These are phyloP conservation scores for Dynastes maya DNA, from an alignment of 2,888 invertebrate genomes.

Conservation along the genomic window DNA sequence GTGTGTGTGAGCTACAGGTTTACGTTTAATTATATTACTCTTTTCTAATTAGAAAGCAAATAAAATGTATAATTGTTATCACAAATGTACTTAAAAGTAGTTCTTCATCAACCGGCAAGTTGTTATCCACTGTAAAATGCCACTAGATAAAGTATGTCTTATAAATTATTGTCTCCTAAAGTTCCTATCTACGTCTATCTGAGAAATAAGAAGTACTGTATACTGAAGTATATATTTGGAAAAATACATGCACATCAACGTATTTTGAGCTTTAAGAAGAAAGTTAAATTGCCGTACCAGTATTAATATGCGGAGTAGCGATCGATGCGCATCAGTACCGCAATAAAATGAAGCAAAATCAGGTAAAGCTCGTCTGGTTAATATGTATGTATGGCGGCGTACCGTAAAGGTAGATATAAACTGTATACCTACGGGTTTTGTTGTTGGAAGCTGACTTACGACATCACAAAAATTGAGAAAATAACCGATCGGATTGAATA, in stretches of 20 bases:
- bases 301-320: slow-evolving; percentile 30
- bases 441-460: slow-evolving; percentile 51
- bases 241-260: not conserved
- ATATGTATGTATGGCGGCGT: slow-evolving; percentile 35
- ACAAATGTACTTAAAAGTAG: no score
- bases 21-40: no score
- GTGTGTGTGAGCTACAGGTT: no score
- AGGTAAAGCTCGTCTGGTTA: slow-evolving; percentile 40
- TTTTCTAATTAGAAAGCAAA: no score
- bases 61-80: no score
- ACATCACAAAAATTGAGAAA: slow-evolving; percentile 51
- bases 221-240: no score
- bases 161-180: no score
- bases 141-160: no score
- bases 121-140: no score
- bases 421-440: slow-evolving; percentile 18
- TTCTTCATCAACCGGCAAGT: no score
- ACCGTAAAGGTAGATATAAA: slow-evolving; percentile 23
- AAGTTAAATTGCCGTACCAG: slow-evolving; percentile 11
- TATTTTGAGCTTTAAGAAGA: slow-evolving; percentile 13
- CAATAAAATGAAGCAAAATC: slow-evolving; percentile 28
- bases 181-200: no score
- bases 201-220: no score
- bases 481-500: slow-evolving; percentile 51
- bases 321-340: slow-evolving; percentile 20